phyloP scores from a whole-genome alignment of 2,113 vertebrate genomes.

The Sialia sialis region DNA sequence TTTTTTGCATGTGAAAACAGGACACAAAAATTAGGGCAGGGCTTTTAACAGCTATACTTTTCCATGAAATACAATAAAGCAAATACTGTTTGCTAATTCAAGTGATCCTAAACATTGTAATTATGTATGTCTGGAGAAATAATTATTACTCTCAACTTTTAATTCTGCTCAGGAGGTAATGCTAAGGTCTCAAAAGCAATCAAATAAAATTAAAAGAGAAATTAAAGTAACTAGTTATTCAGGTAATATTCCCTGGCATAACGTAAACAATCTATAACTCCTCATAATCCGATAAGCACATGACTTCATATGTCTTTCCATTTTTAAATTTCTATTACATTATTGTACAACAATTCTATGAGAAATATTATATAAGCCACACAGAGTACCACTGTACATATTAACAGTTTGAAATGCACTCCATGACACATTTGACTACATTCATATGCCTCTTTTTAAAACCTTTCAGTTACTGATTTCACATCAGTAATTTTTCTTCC shows the following conservation, averaged over 20 bases:
- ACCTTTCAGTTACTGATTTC: neutral
- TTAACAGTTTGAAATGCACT: neutral
- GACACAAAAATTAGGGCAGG: neutral
- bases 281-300: neutral
- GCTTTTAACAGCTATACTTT: neutral
- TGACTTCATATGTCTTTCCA: neutral
- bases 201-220: neutral
- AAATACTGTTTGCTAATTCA: neutral
- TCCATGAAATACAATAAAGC: neutral
- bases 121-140: neutral
- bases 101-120: neutral
- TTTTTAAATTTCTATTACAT: constrained; percentile 3
- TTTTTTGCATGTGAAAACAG: neutral
- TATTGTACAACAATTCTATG: neutral
- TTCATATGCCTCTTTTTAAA: neutral
- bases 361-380: neutral
- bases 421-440: neutral
- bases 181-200: neutral
- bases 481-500: neutral
- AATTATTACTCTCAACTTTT: neutral
- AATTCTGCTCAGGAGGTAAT: neutral
- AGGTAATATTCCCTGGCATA: neutral
- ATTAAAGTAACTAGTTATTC: neutral
- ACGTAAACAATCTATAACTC: neutral
- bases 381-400: neutral